Evolutionary conservation across 2,797 vertebrate genomes (phyloP).

Genomic region (Miichthys miiuy): DNA sequence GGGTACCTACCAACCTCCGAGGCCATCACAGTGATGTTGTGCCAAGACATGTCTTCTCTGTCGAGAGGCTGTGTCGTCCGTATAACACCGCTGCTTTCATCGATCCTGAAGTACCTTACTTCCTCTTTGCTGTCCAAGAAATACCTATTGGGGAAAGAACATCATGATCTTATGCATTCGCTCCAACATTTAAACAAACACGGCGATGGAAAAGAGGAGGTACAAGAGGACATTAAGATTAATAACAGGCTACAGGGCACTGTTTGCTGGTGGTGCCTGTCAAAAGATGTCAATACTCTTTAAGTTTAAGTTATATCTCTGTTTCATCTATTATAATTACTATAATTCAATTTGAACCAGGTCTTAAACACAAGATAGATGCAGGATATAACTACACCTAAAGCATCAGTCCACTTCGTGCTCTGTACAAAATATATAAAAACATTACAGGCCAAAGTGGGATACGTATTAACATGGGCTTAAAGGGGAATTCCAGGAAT

Average conservation of each 20-base stretch:
- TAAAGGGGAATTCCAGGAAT: not conserved
- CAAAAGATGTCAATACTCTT: not conserved
- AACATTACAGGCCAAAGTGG: not conserved
- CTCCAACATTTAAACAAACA: not conserved
- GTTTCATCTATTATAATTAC: too few species aligned
- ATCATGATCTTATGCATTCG: not conserved
- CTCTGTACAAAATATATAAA: not conserved
- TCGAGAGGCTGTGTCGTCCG: slow-evolving; percentile 92
- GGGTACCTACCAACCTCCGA: slow-evolving; percentile 93
- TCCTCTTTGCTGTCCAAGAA: slow-evolving; percentile 89
- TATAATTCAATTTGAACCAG: too few species aligned
- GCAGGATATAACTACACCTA: not conserved
- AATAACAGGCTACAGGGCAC: not conserved
- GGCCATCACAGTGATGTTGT: slow-evolving; percentile 96
- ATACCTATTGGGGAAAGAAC: slow-evolving; percentile 85
- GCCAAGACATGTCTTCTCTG: slow-evolving; percentile 93
- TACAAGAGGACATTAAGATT: not conserved
- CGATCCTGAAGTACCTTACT: slow-evolving; percentile 91
- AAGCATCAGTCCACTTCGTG: not conserved
- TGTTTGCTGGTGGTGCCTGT: too few species aligned
- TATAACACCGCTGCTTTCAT: slow-evolving; percentile 91
- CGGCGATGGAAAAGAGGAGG: not conserved
- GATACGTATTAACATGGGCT: not conserved
- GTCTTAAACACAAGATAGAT: too few species aligned
- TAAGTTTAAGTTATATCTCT: not conserved